A percentile compares a stretch with the other conserved stretches of the same genome.
Conservation (phyloP, 2,113 vertebrate genomes). For the Percopsis transmontana region DNA sequence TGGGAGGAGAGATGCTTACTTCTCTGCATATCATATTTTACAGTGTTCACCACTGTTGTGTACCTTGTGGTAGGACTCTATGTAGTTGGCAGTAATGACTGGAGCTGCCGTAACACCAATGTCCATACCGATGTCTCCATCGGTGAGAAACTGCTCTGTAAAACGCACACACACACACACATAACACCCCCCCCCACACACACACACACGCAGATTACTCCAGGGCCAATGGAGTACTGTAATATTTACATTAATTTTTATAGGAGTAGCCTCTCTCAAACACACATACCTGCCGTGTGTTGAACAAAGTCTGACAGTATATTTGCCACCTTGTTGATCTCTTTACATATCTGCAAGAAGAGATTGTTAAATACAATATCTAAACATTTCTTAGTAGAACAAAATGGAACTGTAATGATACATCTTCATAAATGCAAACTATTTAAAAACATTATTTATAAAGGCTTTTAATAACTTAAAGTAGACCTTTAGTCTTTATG, state of each 20-base stretch:
- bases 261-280: background rate
- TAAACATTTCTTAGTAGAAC: too few species aligned
- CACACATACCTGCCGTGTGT: conserved; percentile 76
- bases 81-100: conserved; percentile 78
- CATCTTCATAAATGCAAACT: too few species aligned
- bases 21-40: background rate
- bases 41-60: background rate
- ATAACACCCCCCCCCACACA: too few species aligned
- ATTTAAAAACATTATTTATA: too few species aligned
- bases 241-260: too few species aligned
- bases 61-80: conserved; percentile 90
- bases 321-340: conserved; percentile 84
- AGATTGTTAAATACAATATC: conserved; percentile 6
- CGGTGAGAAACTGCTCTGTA: conserved; percentile 80
- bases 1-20: too few species aligned
- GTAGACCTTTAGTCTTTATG: too few species aligned
- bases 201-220: background rate
- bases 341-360: conserved; percentile 83
- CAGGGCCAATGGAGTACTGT: too few species aligned
- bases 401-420: too few species aligned
- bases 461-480: too few species aligned
- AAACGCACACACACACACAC: background rate
- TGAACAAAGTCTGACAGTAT: conserved; percentile 83
- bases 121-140: conserved; percentile 78
- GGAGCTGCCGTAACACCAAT: conserved; percentile 76